Percentiles rank a stretch among this genome's conserved stretches.
phyloP scores from a whole-genome alignment of 2,113 vertebrate genomes.

The Zosterops borbonicus region DNA sequence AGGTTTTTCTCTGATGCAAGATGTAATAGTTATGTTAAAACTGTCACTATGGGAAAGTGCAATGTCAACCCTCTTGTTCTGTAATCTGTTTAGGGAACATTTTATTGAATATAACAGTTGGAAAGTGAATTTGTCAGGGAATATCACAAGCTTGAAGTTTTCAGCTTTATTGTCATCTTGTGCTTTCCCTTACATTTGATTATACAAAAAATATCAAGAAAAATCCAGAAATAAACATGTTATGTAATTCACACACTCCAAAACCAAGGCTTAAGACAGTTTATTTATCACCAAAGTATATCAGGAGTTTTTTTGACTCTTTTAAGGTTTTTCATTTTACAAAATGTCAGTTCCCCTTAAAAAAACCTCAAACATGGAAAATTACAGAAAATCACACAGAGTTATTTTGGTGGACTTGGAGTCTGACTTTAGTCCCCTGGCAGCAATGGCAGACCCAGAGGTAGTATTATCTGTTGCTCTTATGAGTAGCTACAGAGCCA shows the following conservation, averaged over 20 bases:
- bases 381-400: background rate
- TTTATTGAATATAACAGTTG: background rate
- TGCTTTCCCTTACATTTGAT: background rate
- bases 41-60: background rate
- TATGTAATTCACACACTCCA: background rate
- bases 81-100: background rate
- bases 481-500: conserved; percentile 3
- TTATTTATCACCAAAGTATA: background rate
- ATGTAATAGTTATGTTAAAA: background rate
- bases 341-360: background rate
- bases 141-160: background rate
- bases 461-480: conserved; percentile 5
- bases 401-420: background rate
- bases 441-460: background rate
- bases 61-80: background rate
- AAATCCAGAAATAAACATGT: background rate
- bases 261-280: background rate
- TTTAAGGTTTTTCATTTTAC: background rate
- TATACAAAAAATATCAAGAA: background rate
- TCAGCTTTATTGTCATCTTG: background rate
- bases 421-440: background rate
- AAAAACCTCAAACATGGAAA: background rate
- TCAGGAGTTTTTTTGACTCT: background rate
- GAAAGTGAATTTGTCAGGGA: background rate
- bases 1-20: background rate